Evolutionary conservation across 2,888 invertebrate species (phyloP), one percentile per base, ranked within the genome.

Genomic region (Chaitophorus viminalis): DNA sequence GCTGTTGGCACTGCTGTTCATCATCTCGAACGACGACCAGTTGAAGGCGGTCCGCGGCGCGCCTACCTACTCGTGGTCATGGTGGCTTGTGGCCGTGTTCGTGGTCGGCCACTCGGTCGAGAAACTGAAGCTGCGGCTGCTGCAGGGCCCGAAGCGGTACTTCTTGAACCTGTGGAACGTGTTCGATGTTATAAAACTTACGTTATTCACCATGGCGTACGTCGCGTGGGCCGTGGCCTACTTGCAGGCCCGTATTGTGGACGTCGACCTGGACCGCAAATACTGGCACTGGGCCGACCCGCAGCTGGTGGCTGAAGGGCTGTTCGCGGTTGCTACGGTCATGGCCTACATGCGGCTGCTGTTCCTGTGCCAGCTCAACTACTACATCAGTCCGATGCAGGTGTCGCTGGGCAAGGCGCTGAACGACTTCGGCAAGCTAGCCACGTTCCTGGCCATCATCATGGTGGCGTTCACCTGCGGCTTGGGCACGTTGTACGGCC

Each of bases 391-490:
- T 77, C 95, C 95, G 0, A 91, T 95, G 65, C 91, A 91, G 89
- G 93, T 94, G 88, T 94, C 94, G 2, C 91, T 95, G 75, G 94
- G 94, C 25, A 94, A 94, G 91, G 94, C 95, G 94, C 93, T 93
- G 60, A 92, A 93, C n/a, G 94, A 95, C 90, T 93, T 94, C 90
- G 92, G 92, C 36, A 93, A 93, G 90, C 95, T 94, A 91, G 91
- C 94, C 36, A 91, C 93, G 39, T 93, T 95, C 70, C 94, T 95
- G 90, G 90, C 92, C 2, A 93, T 95, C 76, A n/a, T n/a, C n/a
- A n/a, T n/a, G n/a, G n/a, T n/a, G n/a, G n/a, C n/a, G n/a, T n/a
- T n/a, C n/a, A n/a, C n/a, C n/a, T n/a, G n/a, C n/a, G n/a, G n/a
- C n/a, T n/a, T n/a, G n/a, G n/a, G n/a, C n/a, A n/a, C n/a, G n/a